Percentiles rank a stretch among this genome's conserved stretches.
These are phyloP conservation scores for Leucophenga varia DNA, from an alignment of 1,140 invertebrate genomes.

Conservation along the genomic window DNA sequence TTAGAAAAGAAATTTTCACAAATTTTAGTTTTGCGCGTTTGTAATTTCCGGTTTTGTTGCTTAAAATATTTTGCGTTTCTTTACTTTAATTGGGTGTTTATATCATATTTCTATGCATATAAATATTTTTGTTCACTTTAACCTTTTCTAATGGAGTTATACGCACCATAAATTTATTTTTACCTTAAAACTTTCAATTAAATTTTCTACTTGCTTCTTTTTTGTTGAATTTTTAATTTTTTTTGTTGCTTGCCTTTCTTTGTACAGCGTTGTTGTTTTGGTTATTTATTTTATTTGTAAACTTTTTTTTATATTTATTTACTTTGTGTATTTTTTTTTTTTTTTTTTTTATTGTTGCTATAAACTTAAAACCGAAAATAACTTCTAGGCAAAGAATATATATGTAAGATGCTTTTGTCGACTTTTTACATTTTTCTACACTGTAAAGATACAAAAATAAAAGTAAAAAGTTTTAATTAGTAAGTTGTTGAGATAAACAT, in stretches of 20 bases:
- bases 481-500: too few species aligned
- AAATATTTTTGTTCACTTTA: too few species aligned
- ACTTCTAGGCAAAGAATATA: constrained; percentile 45
- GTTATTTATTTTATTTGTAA: constrained; percentile 21
- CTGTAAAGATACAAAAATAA: constrained; percentile 35
- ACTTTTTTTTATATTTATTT: constrained; percentile 11
- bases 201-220: constrained; percentile 1
- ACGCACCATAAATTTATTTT: constrained; percentile 41
- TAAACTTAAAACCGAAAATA: constrained; percentile 47
- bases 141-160: constrained; percentile 52
- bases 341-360: constrained; percentile 25
- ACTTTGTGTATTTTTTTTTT: constrained; percentile 11
- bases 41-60: too few species aligned
- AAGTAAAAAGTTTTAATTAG: too few species aligned
- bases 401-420: constrained; percentile 50
- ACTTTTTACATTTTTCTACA: constrained; percentile 56
- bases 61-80: too few species aligned
- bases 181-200: constrained; percentile 26
- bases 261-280: constrained; percentile 14
- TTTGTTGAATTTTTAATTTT: constrained; percentile 10
- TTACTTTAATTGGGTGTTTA: too few species aligned
- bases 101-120: too few species aligned
- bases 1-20: too few species aligned
- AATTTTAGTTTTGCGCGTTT: too few species aligned
- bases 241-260: constrained; percentile 6